These are phyloP conservation scores for Oenanthe oenanthe DNA, from an alignment of 2,113 vertebrate species.

Conservation along the genomic window DNA sequence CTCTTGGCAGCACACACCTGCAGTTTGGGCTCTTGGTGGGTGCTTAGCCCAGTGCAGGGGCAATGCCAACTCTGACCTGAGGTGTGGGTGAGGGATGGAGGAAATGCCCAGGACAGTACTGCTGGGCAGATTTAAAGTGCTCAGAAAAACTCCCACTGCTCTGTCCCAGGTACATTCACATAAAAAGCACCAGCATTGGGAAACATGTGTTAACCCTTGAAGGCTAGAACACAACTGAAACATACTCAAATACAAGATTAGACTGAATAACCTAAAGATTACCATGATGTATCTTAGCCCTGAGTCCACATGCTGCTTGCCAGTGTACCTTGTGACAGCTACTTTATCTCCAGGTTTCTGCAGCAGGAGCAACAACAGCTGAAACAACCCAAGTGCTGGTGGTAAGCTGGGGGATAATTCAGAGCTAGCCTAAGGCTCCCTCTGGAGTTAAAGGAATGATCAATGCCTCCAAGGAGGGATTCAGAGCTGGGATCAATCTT, in stretches of 20 bases:
- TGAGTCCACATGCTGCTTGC: background rate
- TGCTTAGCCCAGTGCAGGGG: background rate
- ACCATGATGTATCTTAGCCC: background rate
- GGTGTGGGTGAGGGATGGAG: background rate
- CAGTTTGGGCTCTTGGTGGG: fast-evolving
- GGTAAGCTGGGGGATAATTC: background rate
- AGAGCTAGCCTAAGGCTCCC: slow-evolving; percentile 39
- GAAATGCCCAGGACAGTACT: background rate
- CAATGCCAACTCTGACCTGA: background rate
- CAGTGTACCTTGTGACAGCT: background rate
- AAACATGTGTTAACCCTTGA: background rate
- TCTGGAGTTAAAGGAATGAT: slow-evolving; percentile 35
- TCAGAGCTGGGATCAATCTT: background rate
- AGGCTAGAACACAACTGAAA: background rate
- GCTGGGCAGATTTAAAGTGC: background rate
- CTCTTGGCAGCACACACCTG: background rate
- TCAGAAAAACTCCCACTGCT: background rate
- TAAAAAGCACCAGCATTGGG: background rate
- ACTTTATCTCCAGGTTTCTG: background rate
- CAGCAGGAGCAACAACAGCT: background rate
- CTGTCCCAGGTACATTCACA: background rate
- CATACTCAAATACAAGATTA: background rate
- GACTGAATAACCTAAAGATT: background rate
- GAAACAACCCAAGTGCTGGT: background rate
- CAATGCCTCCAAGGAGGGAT: background rate